Percentiles rank a stretch among this genome's conserved stretches.
Evolutionary conservation across 2,888 invertebrate species (phyloP).

Genomic region (Oxystoma pomonae): DNA sequence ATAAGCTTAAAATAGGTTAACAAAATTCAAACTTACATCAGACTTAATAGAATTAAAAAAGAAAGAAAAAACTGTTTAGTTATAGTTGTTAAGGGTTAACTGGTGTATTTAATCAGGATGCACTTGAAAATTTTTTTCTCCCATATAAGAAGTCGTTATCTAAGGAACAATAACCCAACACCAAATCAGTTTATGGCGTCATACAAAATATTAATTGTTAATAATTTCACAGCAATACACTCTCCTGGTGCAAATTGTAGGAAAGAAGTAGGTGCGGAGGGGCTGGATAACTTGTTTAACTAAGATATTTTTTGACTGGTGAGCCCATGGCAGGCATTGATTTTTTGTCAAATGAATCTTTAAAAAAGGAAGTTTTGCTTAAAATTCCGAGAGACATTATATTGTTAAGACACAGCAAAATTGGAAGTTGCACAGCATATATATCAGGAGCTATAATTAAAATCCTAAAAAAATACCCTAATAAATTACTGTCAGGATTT

Average conservation of each 20-base stretch:
- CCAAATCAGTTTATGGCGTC: slow-evolving; percentile 15
- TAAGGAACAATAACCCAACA: slow-evolving; percentile 14
- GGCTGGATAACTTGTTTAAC: slow-evolving; percentile 21
- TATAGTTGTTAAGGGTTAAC: too few relatives aligned
- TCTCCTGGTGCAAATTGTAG: slow-evolving; percentile 17
- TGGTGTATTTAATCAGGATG: slow-evolving; percentile 19
- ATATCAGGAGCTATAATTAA: slow-evolving; percentile 1
- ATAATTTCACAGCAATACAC: slow-evolving; percentile 18
- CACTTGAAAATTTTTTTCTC: slow-evolving; percentile 18
- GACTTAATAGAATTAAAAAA: too few relatives aligned
- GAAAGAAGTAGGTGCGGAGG: slow-evolving; percentile 9
- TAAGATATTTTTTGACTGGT: slow-evolving; percentile 14
- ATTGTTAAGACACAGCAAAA: background rate
- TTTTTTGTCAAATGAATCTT: too few relatives aligned
- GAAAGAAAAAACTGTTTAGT: too few relatives aligned
- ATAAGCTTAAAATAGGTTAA: too few relatives aligned
- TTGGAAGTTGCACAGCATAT: background rate
- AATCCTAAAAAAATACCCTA: background rate
- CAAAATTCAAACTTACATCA: too few relatives aligned
- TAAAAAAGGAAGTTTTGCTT: too few relatives aligned
- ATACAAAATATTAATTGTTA: slow-evolving; percentile 17
- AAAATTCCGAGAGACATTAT: background rate
- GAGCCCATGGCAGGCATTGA: background rate
- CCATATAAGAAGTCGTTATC: slow-evolving; percentile 14
- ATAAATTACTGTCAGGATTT: background rate